phyloP scores from a whole-genome alignment of 2,797 vertebrate genomes.

The Diplodus puntazzo region DNA sequence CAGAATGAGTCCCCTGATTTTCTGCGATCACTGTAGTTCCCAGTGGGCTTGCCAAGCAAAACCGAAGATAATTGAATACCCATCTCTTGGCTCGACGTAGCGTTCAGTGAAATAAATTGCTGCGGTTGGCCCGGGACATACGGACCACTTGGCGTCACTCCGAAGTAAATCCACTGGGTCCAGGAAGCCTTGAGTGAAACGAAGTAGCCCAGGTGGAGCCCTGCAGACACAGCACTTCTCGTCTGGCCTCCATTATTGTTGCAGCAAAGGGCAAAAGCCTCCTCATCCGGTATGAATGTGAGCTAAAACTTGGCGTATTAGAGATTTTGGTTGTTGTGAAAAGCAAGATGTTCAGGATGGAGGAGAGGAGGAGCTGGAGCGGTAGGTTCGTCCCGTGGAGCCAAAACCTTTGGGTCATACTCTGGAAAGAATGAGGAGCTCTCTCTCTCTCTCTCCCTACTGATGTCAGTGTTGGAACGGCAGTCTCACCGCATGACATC shows the following conservation, averaged over 20 bases:
- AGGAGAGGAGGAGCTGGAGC: conserved; percentile 34
- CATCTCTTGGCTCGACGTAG: conserved; percentile 33
- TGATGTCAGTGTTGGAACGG: conserved; percentile 83
- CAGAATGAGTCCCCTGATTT: conserved; percentile 42
- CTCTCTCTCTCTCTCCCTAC: conserved; percentile 69
- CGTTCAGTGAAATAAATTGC: conserved; percentile 40
- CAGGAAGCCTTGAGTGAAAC: conserved; percentile 32
- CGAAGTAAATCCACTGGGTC: conserved; percentile 33
- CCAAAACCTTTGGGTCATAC: conserved; percentile 62
- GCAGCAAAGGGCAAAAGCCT: background rate
- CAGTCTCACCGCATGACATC: conserved; percentile 78
- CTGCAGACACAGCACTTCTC: conserved; percentile 54
- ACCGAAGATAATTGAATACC: conserved; percentile 59
- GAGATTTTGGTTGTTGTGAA: conserved; percentile 18
- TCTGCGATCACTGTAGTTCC: conserved; percentile 44
- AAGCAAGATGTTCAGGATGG: conserved; percentile 45
- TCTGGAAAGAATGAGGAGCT: conserved; percentile 86
- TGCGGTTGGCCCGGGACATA: conserved; percentile 46
- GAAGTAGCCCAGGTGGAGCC: conserved; percentile 36
- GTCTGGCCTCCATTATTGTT: conserved; percentile 47
- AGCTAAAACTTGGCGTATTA: background rate
- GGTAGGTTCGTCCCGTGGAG: conserved; percentile 47
- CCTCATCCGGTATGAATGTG: background rate
- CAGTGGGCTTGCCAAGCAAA: conserved; percentile 63
- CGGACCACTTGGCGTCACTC: conserved; percentile 46